Base-by-base conservation (phyloP, 2,888 invertebrate species). In the Brachypalpus laphriformis region DNA sequence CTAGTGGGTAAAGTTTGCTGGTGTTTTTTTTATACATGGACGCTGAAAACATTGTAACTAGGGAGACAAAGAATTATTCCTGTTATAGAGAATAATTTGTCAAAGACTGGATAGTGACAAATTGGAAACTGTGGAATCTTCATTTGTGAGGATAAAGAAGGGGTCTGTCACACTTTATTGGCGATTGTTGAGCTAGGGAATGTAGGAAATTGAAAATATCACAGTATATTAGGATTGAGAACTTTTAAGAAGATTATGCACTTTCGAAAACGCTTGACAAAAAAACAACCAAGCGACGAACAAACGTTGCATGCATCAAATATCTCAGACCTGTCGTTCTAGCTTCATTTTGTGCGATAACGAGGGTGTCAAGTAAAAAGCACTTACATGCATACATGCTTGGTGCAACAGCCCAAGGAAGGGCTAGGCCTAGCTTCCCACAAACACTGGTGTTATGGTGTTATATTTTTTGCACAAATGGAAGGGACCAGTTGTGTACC, bases 101-200 rank as follows among this genome's bases (percentile, higher is more conserved):
- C 68, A 56, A 68, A 68, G 57, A 37, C 37, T 49, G 18, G 34
- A 59, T 49, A 71, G 59, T 71, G 59, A 57, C 45, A 70, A 56
- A 57, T 22, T 56, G 57, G 20, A 57, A 57, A 70, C 37, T 71
- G 47, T 37, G 40, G 59, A 72, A 51, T 51, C 40, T 54, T 63
- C 51, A 40, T 49, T 31, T 51, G 57, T 71, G 8, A 9, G n/a
- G 34, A 20, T 40, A 25, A 3, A 42, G 18, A 28, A 3, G 7
- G 31, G 22, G 25, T 59, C 22, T 71, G 51, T 47, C 22, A 28
- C 42, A 47, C 45, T 57, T 47, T 56, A 72, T 72, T 54, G 51
- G 51, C 20, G 51, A 72, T 72, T 72, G 51, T 18, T 72, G 51
- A 63, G 61, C 51, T 72, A 40, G 28, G 25, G 51, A 61, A 72